These are phyloP conservation scores for Dynastes hyllus DNA, from an alignment of 2,888 invertebrate genomes.

Conservation along the genomic window DNA sequence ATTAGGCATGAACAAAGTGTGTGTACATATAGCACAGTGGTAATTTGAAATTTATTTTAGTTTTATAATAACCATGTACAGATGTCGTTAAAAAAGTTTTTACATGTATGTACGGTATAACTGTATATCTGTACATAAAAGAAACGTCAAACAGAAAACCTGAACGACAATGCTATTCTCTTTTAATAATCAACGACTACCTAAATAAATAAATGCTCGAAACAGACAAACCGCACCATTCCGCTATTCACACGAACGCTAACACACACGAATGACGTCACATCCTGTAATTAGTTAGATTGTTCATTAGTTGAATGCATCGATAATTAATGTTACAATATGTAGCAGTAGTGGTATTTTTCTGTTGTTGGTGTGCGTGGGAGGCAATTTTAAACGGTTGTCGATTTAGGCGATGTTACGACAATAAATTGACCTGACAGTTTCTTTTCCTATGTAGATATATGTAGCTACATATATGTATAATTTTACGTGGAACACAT, in stretches of 20 bases:
- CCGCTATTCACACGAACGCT: slow-evolving; percentile 62
- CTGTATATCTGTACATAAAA: not conserved
- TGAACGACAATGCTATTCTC: slow-evolving; percentile 37
- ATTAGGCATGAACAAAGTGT: too few species aligned
- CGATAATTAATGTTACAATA: slow-evolving; percentile 64
- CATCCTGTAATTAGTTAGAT: slow-evolving; percentile 67
- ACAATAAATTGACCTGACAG: not conserved
- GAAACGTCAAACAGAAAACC: slow-evolving; percentile 17
- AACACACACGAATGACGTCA: slow-evolving; percentile 63
- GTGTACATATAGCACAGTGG: too few species aligned
- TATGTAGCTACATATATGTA: not conserved
- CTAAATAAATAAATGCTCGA: slow-evolving; percentile 46
- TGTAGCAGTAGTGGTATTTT: slow-evolving; percentile 29
- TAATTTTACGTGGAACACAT: not conserved
- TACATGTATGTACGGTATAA: not conserved
- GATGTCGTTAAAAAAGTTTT: too few species aligned
- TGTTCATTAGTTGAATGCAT: slow-evolving; percentile 68
- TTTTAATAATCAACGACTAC: slow-evolving; percentile 41
- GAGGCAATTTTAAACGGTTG: slow-evolving; percentile 55
- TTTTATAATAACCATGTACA: too few species aligned
- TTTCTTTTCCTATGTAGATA: not conserved
- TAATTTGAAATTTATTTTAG: too few species aligned
- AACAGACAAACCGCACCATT: slow-evolving; percentile 59
- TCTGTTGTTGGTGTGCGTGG: slow-evolving; percentile 29
- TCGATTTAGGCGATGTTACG: slow-evolving; percentile 22